Percentiles rank a stretch among this genome's conserved stretches.
Conservation (phyloP, 2,113 vertebrate genomes). For the Eidolon helvum region DNA sequence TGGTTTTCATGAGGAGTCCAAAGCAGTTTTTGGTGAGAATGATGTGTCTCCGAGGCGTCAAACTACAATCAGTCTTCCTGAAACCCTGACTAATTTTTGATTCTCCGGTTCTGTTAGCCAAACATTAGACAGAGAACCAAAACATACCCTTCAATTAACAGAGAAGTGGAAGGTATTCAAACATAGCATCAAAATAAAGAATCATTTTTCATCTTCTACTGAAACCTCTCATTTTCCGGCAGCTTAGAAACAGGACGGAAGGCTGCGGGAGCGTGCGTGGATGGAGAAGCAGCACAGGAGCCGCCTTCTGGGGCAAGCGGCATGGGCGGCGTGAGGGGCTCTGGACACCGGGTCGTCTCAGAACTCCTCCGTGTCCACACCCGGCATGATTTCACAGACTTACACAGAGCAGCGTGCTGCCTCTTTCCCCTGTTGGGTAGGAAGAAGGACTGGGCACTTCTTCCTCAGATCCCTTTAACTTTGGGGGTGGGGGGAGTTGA, state of each 20-base stretch:
- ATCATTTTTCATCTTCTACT: conserved; percentile 43
- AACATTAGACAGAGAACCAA: background rate
- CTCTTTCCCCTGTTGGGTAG: background rate
- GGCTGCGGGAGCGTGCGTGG: background rate
- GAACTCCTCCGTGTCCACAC: background rate
- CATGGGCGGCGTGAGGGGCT: too few species aligned
- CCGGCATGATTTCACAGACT: rapidly evolving
- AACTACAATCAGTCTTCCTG: background rate
- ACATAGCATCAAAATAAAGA: conserved; percentile 67
- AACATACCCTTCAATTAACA: conserved; percentile 52
- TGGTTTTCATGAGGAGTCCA: background rate
- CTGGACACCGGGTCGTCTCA: too few species aligned
- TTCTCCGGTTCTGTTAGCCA: conserved; percentile 21
- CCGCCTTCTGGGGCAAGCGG: background rate
- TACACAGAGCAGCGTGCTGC: rapidly evolving
- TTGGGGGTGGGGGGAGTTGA: too few species aligned
- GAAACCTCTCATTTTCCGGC: conserved; percentile 59
- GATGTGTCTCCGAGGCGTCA: background rate
- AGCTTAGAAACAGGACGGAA: background rate
- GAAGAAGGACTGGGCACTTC: too few species aligned
- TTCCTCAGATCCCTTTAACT: background rate
- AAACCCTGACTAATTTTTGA: conserved; percentile 38
- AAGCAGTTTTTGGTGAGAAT: background rate
- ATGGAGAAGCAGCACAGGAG: background rate
- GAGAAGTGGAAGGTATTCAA: conserved; percentile 61